A percentile compares a stretch with the other conserved stretches of the same genome.
phyloP scores from a whole-genome alignment of 2,888 invertebrate genomes.

The Drosophila borealis region DNA sequence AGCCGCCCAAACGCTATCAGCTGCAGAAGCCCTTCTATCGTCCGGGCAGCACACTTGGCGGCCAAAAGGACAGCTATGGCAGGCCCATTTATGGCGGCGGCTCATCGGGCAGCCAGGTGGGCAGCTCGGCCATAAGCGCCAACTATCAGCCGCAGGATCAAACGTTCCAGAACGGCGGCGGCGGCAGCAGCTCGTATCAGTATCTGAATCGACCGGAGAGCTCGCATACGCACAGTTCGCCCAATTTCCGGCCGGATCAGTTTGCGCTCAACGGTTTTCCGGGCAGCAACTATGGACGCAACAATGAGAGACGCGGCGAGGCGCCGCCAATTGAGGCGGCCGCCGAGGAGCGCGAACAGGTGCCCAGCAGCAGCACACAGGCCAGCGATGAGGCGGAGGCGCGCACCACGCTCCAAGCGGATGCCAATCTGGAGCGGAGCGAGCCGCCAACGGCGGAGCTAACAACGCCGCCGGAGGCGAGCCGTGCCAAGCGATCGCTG shows the following conservation, averaged over 20 bases:
- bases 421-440: conserved; percentile 39
- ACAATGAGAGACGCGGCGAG: conserved; percentile 83
- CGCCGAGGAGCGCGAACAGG: conserved; percentile 49
- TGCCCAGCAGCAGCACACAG: conserved; percentile 73
- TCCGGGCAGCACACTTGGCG: conserved; percentile 59
- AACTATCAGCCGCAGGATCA: conserved; percentile 82
- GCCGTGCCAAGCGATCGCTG: conserved; percentile 74
- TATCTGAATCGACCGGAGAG: conserved; percentile 84
- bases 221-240: conserved; percentile 69
- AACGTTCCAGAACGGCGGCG: conserved; percentile 66
- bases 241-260: conserved; percentile 82
- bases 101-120: conserved; percentile 37
- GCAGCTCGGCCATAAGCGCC: conserved; percentile 71
- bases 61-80: conserved; percentile 72
- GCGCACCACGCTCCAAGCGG: conserved; percentile 69
- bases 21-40: conserved; percentile 84
- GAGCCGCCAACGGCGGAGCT: conserved; percentile 50
- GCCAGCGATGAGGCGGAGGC: conserved; percentile 63
- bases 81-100: conserved; percentile 66
- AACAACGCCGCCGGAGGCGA: conserved; percentile 52
- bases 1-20: conserved; percentile 84
- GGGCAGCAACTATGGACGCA: conserved; percentile 83
- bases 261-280: conserved; percentile 80
- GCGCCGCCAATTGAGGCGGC: conserved; percentile 81
- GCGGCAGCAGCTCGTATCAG: conserved; percentile 81